A percentile compares a stretch with the other conserved stretches of the same genome.
phyloP scores from a whole-genome alignment of 2,888 invertebrate species.

The Camponotus fellah region DNA sequence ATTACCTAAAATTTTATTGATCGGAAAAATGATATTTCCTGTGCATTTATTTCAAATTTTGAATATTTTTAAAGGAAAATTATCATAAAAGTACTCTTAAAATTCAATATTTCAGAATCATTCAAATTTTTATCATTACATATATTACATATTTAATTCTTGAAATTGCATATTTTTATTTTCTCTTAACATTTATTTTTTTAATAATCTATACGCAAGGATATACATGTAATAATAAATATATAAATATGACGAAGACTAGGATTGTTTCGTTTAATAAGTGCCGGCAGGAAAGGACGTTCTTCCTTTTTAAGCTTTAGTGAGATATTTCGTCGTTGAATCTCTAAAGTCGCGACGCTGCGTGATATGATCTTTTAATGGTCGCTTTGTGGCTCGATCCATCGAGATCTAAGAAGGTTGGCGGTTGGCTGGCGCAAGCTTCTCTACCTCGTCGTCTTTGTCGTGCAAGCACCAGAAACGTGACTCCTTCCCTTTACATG shows the following conservation, averaged over 20 bases:
- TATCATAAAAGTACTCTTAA: background rate
- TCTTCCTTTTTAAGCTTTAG: constrained; percentile 62
- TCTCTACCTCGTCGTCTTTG: constrained; percentile 77
- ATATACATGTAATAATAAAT: background rate
- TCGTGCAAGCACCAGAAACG: constrained; percentile 76
- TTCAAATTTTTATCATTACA: background rate
- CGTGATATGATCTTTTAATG: constrained; percentile 86
- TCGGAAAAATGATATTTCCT: background rate
- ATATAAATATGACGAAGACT: background rate
- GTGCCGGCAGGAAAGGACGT: constrained; percentile 44
- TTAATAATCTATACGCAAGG: background rate
- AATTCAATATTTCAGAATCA: background rate
- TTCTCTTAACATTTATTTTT: background rate
- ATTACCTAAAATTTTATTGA: constrained; percentile 43
- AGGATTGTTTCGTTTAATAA: constrained; percentile 25
- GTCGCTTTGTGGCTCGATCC: constrained; percentile 85
- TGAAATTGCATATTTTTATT: background rate
- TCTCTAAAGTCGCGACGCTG: constrained; percentile 77
- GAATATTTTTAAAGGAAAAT: background rate
- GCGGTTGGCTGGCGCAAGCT: constrained; percentile 71
- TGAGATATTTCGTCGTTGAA: constrained; percentile 70
- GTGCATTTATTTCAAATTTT: background rate
- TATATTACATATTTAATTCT: background rate
- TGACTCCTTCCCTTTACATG: constrained; percentile 74
- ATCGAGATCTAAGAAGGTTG: constrained; percentile 83